phyloP scores from a whole-genome alignment of 2,888 invertebrate species.

The Chaetogeoica ovagalla region DNA sequence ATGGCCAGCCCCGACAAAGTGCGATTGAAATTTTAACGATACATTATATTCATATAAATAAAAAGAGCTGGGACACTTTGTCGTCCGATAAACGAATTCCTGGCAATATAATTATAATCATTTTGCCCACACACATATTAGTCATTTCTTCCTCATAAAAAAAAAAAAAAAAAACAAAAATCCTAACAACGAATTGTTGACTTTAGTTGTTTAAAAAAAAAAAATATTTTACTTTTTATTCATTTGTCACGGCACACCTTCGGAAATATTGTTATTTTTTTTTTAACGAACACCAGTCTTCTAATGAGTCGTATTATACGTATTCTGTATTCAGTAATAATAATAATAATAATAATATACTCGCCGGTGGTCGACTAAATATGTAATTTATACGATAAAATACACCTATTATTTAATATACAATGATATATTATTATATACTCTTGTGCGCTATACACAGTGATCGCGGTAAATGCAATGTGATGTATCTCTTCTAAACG shows the following conservation, averaged over 20 bases:
- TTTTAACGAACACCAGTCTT: conserved; percentile 33
- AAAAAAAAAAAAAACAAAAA: conserved; percentile 22
- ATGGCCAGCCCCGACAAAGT: conserved; percentile 30
- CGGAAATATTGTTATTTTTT: background rate
- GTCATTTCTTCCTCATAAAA: background rate
- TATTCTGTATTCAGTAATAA: too few species aligned
- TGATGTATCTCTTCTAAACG: conserved; percentile 17
- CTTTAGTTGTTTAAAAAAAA: background rate
- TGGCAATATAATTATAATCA: background rate
- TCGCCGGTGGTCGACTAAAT: background rate
- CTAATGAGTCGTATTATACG: background rate
- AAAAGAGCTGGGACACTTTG: background rate
- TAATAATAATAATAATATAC: too few species aligned
- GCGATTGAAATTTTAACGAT: background rate
- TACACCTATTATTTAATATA: background rate
- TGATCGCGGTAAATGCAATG: background rate
- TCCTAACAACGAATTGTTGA: conserved; percentile 5
- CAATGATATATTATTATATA: background rate
- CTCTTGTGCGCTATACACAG: background rate
- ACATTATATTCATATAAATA: background rate
- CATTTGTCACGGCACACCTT: conserved; percentile 32
- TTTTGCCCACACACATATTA: background rate
- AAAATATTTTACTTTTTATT: background rate
- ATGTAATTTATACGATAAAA: background rate
- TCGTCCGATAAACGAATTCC: conserved; percentile 19